These are phyloP conservation scores for Gymnothorax reevesii DNA, from an alignment of 2,797 vertebrate genomes.

Conservation along the genomic window DNA sequence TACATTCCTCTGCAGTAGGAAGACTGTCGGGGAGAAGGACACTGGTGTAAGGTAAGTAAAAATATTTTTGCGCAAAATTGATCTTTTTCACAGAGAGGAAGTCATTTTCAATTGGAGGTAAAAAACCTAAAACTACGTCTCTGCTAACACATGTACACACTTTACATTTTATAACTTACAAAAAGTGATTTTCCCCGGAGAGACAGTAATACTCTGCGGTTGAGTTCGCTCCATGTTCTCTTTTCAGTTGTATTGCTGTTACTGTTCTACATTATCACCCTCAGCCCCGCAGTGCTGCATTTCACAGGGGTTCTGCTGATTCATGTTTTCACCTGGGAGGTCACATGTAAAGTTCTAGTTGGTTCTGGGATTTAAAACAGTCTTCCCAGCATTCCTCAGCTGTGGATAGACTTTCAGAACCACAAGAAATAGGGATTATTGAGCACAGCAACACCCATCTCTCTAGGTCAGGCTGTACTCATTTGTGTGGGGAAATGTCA, in stretches of 20 bases:
- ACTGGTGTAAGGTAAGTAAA: constrained; percentile 59
- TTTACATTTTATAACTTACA: constrained; percentile 52
- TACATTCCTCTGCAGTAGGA: constrained; percentile 86
- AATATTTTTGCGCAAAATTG: constrained; percentile 28
- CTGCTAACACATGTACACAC: constrained; percentile 42
- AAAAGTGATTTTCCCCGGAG: constrained; percentile 65
- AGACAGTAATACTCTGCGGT: constrained; percentile 78
- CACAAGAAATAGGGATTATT: not conserved
- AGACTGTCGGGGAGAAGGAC: constrained; percentile 87
- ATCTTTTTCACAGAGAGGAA: not conserved
- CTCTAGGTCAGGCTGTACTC: constrained; percentile 29
- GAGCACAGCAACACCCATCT: constrained; percentile 41
- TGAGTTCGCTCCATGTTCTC: constrained; percentile 27
- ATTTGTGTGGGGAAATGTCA: not conserved
- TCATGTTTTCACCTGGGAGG: constrained; percentile 51
- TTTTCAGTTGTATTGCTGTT: not conserved
- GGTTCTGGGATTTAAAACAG: constrained; percentile 28
- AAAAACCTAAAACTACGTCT: constrained; percentile 40
- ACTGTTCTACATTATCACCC: constrained; percentile 55
- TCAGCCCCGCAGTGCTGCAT: constrained; percentile 72
- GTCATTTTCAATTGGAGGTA: not conserved
- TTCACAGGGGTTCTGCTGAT: constrained; percentile 61
- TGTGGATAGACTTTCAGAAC: not conserved
- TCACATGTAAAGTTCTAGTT: constrained; percentile 25
- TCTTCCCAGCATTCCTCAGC: constrained; percentile 22